Conservation (phyloP, 2,113 vertebrate genomes). For the Corythornis cristatus region DNA sequence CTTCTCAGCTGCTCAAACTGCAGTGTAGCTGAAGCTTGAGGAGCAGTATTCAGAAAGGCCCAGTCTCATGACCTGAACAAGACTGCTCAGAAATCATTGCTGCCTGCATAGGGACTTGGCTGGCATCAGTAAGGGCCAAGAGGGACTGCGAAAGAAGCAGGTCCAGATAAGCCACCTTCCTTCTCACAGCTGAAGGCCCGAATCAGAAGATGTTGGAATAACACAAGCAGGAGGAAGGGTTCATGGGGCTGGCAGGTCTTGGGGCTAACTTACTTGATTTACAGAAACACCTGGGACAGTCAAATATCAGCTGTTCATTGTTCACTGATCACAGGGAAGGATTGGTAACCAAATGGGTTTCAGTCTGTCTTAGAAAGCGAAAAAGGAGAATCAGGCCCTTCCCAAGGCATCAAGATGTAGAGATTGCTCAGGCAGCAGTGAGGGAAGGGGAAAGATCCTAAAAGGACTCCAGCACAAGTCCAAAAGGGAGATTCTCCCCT, state of each 20-base stretch:
- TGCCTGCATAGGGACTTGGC: not conserved
- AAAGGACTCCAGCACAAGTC: not conserved
- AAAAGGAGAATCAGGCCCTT: not conserved
- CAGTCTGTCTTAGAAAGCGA: not conserved
- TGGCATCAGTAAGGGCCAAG: too few relatives aligned
- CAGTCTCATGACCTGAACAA: too few relatives aligned
- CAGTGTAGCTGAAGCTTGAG: not conserved
- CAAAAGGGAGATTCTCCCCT: not conserved
- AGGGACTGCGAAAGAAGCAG: not conserved
- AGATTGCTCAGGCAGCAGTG: not conserved
- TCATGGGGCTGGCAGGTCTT: not conserved
- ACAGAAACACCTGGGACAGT: not conserved
- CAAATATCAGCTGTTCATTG: not conserved
- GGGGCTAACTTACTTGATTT: not conserved
- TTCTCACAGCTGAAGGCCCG: not conserved
- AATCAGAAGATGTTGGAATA: not conserved
- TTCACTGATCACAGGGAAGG: not conserved
- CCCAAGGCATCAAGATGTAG: not conserved
- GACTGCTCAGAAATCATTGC: not conserved
- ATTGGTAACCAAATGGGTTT: not conserved
- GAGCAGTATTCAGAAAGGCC: accelerated
- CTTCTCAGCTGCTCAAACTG: not conserved
- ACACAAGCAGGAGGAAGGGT: not conserved
- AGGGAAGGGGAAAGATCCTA: not conserved
- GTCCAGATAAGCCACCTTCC: not conserved